Percentiles rank a stretch among this genome's conserved stretches.
Evolutionary conservation across 1,140 invertebrate species (phyloP).

Genomic region (Brachionus asplanchnoidis): DNA sequence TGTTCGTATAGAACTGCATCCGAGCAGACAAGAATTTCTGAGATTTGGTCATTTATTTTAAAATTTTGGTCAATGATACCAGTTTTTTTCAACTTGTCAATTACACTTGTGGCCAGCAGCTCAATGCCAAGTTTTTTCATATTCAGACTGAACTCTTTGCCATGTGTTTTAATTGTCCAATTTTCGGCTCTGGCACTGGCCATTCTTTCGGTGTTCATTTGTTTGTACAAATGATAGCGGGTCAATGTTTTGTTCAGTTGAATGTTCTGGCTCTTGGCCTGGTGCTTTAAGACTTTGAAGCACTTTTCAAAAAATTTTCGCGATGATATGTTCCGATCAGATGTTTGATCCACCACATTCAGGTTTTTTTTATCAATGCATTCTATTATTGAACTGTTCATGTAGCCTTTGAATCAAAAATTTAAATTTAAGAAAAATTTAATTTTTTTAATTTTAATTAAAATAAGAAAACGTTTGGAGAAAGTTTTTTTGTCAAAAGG

Average conservation of each 20-base stretch:
- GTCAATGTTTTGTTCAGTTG: not conserved
- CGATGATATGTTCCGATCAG: not conserved
- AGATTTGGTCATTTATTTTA: not conserved
- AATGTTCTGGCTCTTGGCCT: not conserved
- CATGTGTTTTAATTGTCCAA: not conserved
- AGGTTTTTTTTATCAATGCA: not conserved
- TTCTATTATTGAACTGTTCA: conserved; percentile 29
- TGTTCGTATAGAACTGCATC: not conserved
- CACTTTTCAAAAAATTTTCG: conserved; percentile 28
- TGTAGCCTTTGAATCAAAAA: not conserved
- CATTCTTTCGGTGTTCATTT: not conserved
- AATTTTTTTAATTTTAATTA: not conserved
- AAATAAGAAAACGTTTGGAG: too few relatives aligned
- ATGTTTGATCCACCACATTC: not conserved
- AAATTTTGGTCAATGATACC: not conserved
- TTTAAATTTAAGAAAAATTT: not conserved
- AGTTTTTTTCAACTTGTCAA: not conserved
- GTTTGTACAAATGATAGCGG: not conserved
- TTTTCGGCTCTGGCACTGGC: not conserved
- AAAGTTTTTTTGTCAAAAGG: too few relatives aligned
- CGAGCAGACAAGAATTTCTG: not conserved
- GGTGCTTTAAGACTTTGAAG: not conserved
- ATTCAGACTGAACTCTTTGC: not conserved
- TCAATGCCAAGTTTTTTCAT: conserved; percentile 25
- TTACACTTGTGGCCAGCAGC: not conserved